phyloP scores from a whole-genome alignment of 2,113 vertebrate genomes.

The Athene noctua region DNA sequence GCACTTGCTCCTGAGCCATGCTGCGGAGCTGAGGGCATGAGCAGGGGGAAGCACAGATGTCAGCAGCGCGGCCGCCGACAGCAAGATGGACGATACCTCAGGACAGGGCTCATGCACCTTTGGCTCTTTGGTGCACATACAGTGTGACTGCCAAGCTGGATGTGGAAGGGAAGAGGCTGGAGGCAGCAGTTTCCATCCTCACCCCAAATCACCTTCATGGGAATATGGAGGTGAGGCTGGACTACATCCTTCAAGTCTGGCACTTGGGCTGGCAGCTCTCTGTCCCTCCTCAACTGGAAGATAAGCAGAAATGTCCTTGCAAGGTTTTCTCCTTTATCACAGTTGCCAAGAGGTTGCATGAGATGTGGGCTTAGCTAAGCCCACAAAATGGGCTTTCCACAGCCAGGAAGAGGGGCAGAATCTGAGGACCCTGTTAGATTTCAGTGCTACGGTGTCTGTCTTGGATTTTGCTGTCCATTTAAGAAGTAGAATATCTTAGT shows the following conservation, averaged over 20 bases:
- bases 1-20: neutral
- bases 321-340: neutral
- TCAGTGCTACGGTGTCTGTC: neutral
- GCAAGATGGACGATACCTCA: neutral
- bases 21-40: neutral
- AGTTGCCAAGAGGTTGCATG: neutral
- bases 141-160: neutral
- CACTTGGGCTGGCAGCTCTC: neutral
- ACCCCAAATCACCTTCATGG: neutral
- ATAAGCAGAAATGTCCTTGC: neutral
- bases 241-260: neutral
- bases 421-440: rapidly evolving
- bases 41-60: neutral
- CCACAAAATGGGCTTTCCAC: neutral
- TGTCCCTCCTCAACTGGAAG: neutral
- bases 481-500: neutral
- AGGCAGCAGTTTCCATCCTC: neutral
- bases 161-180: neutral
- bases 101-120: neutral
- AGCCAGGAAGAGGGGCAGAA: neutral
- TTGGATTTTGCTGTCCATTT: neutral
- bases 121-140: neutral
- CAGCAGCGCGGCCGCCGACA: neutral
- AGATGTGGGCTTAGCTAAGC: neutral
- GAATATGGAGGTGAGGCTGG: neutral